Conservation (phyloP, 2,113 vertebrate species). For the Eurypyga helias region DNA sequence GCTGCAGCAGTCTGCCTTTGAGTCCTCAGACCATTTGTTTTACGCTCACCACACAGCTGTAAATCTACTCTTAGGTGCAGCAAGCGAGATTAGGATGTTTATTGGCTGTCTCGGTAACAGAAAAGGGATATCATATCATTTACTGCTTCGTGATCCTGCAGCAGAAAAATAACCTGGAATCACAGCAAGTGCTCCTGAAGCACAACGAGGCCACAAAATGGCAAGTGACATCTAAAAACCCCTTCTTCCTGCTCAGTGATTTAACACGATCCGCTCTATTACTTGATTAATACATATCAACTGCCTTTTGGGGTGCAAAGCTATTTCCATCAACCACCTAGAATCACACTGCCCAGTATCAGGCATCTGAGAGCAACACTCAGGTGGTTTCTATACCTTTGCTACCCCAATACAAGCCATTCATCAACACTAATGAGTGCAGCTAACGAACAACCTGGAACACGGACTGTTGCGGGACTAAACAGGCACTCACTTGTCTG, state of each 20-base stretch:
- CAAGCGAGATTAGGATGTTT: slow-evolving; percentile 36
- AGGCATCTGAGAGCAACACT: not conserved
- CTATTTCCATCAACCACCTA: not conserved
- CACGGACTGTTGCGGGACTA: not conserved
- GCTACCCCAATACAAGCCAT: rapidly evolving
- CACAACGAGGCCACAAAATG: not conserved
- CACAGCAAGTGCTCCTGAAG: not conserved
- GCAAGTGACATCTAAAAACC: not conserved
- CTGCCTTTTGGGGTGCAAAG: not conserved
- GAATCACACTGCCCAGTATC: not conserved
- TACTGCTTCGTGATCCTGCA: not conserved
- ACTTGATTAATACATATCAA: not conserved
- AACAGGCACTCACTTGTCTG: not conserved
- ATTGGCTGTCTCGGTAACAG: not conserved
- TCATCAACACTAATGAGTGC: not conserved
- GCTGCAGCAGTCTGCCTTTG: slow-evolving; percentile 32
- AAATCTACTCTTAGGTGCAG: slow-evolving; percentile 60
- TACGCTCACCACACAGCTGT: slow-evolving; percentile 30
- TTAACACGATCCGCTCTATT: not conserved
- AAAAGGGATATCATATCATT: slow-evolving; percentile 3
- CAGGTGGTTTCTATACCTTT: not conserved
- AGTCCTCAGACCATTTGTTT: slow-evolving; percentile 38
- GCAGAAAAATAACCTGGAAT: not conserved
- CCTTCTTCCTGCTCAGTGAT: not conserved
- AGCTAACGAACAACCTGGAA: not conserved